Evolutionary conservation across 2,888 invertebrate genomes (phyloP).

Genomic region (Melipona beecheii): DNA sequence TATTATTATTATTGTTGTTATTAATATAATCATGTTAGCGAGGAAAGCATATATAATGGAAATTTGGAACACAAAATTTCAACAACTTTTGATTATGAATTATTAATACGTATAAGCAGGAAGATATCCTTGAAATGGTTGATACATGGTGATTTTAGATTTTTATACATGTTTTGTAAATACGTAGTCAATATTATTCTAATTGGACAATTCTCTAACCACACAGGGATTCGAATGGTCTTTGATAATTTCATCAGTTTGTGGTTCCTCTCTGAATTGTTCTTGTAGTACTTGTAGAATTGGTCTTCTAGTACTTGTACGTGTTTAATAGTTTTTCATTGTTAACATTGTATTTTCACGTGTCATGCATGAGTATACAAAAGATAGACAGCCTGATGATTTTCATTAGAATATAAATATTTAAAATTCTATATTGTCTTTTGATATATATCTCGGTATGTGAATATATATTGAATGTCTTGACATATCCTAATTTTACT

Average conservation of each 20-base stretch:
- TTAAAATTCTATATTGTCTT: constrained; percentile 16
- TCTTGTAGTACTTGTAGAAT: constrained; percentile 5
- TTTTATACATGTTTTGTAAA: constrained; percentile 50
- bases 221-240: constrained; percentile 53
- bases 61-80: constrained; percentile 6
- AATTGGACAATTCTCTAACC: constrained; percentile 43
- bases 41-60: neutral
- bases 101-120: neutral
- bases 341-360: constrained; percentile 9
- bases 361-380: constrained; percentile 35
- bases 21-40: constrained; percentile 19
- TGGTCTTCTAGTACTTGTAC: constrained; percentile 11
- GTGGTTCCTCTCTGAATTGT: constrained; percentile 27
- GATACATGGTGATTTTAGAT: neutral
- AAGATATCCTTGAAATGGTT: constrained; percentile 6
- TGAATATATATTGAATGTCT: constrained; percentile 41
- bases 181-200: constrained; percentile 23
- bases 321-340: constrained; percentile 11
- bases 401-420: constrained; percentile 3
- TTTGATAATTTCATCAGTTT: constrained; percentile 7
- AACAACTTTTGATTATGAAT: constrained; percentile 4
- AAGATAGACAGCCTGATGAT: constrained; percentile 5
- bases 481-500: constrained; percentile 43
- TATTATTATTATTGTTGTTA: constrained; percentile 5
- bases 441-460: constrained; percentile 14